A percentile compares a stretch with the other conserved stretches of the same genome.
phyloP scores from a whole-genome alignment of 2,888 invertebrate species.

The Drosophila birchii region DNA sequence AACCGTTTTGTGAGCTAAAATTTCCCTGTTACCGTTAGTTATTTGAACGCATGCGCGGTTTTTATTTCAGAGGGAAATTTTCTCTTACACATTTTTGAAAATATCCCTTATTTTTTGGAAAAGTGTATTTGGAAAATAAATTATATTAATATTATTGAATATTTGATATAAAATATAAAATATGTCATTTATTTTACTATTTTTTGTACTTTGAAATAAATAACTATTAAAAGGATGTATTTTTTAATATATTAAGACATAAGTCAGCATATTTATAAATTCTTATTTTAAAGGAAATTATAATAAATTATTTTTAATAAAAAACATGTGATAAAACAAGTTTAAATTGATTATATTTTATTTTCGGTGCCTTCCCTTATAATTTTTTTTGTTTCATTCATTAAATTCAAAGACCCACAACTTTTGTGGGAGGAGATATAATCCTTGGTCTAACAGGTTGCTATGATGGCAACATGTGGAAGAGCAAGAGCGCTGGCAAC shows the following conservation, averaged over 20 bases:
- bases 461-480: conserved; percentile 79
- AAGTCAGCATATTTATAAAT: no score
- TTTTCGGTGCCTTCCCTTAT: background rate
- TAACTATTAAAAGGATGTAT: no score
- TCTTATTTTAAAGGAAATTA: no score
- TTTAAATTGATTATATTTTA: background rate
- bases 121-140: background rate
- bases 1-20: conserved; percentile 55
- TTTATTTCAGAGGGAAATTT: conserved; percentile 26
- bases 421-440: background rate
- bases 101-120: background rate
- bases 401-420: conserved; percentile 17
- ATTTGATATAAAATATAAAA: background rate
- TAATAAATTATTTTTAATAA: no score
- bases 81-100: conserved; percentile 43
- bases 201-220: no score
- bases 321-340: background rate
- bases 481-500: conserved; percentile 29
- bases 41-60: conserved; percentile 51
- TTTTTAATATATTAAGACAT: no score
- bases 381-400: conserved; percentile 22
- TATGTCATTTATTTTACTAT: no score
- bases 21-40: conserved; percentile 58
- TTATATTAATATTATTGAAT: background rate
- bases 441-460: conserved; percentile 71